Evolutionary conservation across 2,888 invertebrate genomes (phyloP).

Genomic region (Aromia moschata): DNA sequence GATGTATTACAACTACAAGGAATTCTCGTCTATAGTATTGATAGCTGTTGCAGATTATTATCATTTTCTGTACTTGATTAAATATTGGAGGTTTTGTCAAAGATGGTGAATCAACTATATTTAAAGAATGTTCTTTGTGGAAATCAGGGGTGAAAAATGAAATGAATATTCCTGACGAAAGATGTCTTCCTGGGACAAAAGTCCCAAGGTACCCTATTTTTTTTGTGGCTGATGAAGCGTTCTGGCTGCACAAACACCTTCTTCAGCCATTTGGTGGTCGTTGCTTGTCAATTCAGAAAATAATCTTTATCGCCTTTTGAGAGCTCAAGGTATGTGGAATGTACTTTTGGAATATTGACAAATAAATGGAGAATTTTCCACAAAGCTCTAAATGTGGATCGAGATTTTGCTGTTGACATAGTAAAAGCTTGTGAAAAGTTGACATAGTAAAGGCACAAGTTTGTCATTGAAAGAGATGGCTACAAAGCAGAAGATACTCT

Average conservation of each 20-base stretch:
- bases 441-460: too few species aligned
- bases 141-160: not conserved
- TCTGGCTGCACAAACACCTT: not conserved
- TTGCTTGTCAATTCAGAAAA: not conserved
- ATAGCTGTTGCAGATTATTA: not conserved
- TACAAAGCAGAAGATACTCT: not conserved
- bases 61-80: not conserved
- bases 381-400: not conserved
- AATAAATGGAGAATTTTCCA: slow-evolving; percentile 14
- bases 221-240: not conserved
- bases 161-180: not conserved
- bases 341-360: slow-evolving; percentile 8
- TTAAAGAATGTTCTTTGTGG: not conserved
- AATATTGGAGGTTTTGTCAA: not conserved
- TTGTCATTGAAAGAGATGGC: slow-evolving; percentile 1
- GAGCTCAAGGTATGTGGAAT: slow-evolving; percentile 2
- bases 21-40: not conserved
- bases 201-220: not conserved
- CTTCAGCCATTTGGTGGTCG: not conserved
- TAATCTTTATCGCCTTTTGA: not conserved
- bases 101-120: not conserved
- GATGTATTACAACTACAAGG: not conserved
- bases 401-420: slow-evolving; percentile 6
- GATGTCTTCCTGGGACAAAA: not conserved
- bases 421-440: not conserved